phyloP scores from a whole-genome alignment of 2,888 invertebrate species.

The Drosophila stalkeri region DNA sequence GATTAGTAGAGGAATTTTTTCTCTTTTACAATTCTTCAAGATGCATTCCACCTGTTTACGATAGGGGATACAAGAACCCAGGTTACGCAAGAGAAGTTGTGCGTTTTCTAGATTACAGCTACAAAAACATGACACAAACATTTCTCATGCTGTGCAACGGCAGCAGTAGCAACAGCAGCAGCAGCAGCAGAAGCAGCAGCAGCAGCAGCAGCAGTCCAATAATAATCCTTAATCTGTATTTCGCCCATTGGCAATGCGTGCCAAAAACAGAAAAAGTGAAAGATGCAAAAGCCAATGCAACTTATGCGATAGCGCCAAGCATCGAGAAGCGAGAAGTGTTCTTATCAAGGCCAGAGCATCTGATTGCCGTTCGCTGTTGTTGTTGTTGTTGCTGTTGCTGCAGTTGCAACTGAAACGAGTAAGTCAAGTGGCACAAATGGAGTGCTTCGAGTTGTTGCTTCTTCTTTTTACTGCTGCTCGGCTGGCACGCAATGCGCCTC shows the following conservation, averaged over 20 bases:
- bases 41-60: conserved; percentile 30
- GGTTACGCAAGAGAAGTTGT: conserved; percentile 53
- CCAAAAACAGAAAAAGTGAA: conserved; percentile 39
- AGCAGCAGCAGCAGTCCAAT: conserved; percentile 33
- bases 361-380: conserved; percentile 66
- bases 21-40: neutral
- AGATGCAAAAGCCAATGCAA: conserved; percentile 53
- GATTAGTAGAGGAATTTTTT: conserved; percentile 4
- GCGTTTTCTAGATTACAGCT: conserved; percentile 60
- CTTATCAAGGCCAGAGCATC: conserved; percentile 81
- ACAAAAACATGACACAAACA: conserved; percentile 67
- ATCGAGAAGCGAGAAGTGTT: conserved; percentile 48
- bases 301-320: conserved; percentile 56
- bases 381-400: conserved; percentile 21
- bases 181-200: too few species aligned
- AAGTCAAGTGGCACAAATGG: conserved; percentile 69
- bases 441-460: conserved; percentile 24
- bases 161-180: conserved; percentile 23
- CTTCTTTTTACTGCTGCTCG: conserved; percentile 25
- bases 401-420: conserved; percentile 48
- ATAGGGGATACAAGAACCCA: conserved; percentile 26
- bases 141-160: conserved; percentile 65
- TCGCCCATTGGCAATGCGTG: conserved; percentile 53
- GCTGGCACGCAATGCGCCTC: conserved; percentile 68
- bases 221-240: conserved; percentile 50